These are phyloP conservation scores for Nymphicus hollandicus DNA, from an alignment of 2,113 vertebrate genomes.

Conservation along the genomic window DNA sequence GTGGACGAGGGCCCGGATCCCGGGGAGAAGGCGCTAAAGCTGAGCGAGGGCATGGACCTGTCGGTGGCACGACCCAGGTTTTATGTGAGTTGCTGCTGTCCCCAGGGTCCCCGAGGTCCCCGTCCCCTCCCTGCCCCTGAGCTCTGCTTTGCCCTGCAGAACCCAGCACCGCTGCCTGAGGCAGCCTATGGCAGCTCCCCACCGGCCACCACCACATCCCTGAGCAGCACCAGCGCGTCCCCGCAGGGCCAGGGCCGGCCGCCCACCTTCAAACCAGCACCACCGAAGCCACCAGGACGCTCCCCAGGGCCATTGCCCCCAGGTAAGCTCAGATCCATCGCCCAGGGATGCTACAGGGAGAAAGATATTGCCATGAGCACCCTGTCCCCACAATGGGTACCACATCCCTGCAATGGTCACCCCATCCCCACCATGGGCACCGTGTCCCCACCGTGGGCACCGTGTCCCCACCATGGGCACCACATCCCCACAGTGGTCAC, in stretches of 20 bases:
- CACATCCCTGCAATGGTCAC: no score
- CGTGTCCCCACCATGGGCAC: fast-evolving
- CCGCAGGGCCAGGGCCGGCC: conserved; percentile 66
- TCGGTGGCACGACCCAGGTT: conserved; percentile 78
- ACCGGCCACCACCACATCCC: not conserved
- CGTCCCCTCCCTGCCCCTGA: not conserved
- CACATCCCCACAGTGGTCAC: no score
- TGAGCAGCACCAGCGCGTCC: conserved; percentile 58
- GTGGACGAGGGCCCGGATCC: conserved; percentile 76
- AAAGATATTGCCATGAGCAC: not conserved
- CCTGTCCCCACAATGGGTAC: fast-evolving
- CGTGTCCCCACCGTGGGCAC: fast-evolving
- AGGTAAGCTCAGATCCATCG: not conserved
- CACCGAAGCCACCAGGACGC: conserved; percentile 55
- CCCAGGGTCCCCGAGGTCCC: not conserved
- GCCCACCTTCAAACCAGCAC: conserved; percentile 69
- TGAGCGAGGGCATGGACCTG: conserved; percentile 80
- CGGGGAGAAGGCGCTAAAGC: conserved; percentile 70
- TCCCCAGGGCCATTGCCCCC: conserved; percentile 14
- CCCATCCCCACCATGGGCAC: fast-evolving
- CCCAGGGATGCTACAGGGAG: fast-evolving
- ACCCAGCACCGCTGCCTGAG: conserved; percentile 31
- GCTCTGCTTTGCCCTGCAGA: not conserved
- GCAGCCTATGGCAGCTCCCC: conserved; percentile 23
- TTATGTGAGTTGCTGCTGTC: conserved; percentile 73